These are phyloP conservation scores for Tangachromis dhanisi DNA, from an alignment of 2,113 vertebrate genomes.

Conservation along the genomic window DNA sequence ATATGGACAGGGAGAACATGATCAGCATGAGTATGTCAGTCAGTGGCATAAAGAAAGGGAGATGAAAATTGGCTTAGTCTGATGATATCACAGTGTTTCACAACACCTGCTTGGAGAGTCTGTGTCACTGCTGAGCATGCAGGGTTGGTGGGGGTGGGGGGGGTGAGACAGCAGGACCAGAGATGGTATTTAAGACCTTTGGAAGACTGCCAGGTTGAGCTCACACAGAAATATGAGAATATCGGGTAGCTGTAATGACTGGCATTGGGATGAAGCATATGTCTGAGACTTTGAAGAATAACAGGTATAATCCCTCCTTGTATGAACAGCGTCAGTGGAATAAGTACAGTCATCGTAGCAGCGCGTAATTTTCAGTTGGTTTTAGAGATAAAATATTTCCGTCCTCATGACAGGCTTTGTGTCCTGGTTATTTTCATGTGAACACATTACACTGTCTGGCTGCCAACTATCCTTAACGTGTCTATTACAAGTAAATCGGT, in stretches of 20 bases:
- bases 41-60: neutral
- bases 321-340: neutral
- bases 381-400: slow-evolving; percentile 12
- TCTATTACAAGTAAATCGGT: neutral
- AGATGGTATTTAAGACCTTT: slow-evolving; percentile 44
- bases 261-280: slow-evolving; percentile 14
- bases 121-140: slow-evolving; percentile 44
- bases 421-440: neutral
- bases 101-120: slow-evolving; percentile 48
- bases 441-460: neutral
- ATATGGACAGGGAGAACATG: slow-evolving; percentile 15
- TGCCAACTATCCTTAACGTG: neutral
- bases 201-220: slow-evolving; percentile 54
- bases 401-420: neutral
- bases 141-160: neutral
- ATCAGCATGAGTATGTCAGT: slow-evolving; percentile 5
- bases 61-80: slow-evolving; percentile 13
- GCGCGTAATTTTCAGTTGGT: neutral
- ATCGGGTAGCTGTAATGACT: slow-evolving; percentile 31
- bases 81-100: slow-evolving; percentile 50
- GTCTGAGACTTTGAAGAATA: slow-evolving; percentile 16
- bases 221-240: slow-evolving; percentile 49
- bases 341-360: neutral
- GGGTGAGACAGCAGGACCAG: slow-evolving; percentile 13
- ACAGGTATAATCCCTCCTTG: slow-evolving; percentile 7